These are phyloP conservation scores for Agapetus fuscipes DNA, from an alignment of 2,888 invertebrate species.

Conservation along the genomic window DNA sequence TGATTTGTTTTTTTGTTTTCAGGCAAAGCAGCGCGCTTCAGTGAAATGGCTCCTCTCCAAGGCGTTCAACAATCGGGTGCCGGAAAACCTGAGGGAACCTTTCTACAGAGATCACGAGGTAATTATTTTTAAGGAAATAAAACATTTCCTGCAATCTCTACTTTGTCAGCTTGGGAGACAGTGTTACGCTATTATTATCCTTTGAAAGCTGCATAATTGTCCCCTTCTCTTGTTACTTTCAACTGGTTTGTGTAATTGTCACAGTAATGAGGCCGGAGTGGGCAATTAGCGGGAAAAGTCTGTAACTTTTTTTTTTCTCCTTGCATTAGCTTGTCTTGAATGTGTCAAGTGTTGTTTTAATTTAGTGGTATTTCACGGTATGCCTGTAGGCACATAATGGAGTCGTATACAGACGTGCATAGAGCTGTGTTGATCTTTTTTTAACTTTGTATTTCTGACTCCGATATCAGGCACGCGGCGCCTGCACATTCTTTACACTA, in stretches of 20 bases:
- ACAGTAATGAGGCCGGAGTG: background rate
- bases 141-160: background rate
- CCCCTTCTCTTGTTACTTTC: too few species aligned
- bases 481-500: background rate
- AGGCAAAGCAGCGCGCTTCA: constrained; percentile 94
- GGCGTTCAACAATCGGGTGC: constrained; percentile 90
- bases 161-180: background rate
- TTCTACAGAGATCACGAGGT: constrained; percentile 94
- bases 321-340: background rate
- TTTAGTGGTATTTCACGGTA: background rate
- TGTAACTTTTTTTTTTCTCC: background rate
- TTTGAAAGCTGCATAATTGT: too few species aligned
- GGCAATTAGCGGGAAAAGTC: background rate
- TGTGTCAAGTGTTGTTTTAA: background rate
- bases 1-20: too few species aligned
- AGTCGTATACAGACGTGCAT: too few species aligned
- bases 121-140: constrained; percentile 25
- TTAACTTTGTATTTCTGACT: too few species aligned
- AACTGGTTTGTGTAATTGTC: background rate
- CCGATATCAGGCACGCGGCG: background rate
- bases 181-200: background rate
- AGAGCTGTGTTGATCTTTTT: too few species aligned
- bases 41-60: constrained; percentile 94
- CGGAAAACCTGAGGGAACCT: constrained; percentile 85
- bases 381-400: background rate